Conservation (phyloP, 1,140 invertebrate species). For the Drosophila eugracilis region DNA sequence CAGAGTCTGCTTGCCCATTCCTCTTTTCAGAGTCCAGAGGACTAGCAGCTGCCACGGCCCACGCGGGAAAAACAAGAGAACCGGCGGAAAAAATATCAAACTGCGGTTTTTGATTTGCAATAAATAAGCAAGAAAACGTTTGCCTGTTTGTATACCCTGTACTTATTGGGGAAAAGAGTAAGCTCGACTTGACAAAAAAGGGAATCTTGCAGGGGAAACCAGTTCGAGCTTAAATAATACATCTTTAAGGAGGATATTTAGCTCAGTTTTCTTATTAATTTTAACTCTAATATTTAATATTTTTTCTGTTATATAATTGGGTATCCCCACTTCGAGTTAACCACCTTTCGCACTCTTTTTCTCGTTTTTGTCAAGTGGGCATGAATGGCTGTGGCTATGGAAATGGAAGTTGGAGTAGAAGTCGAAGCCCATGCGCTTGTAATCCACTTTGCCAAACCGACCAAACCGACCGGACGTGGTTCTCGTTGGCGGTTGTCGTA, state of each 20-base stretch:
- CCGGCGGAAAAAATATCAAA: slow-evolving; percentile 30
- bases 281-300: too few species aligned
- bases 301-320: too few species aligned
- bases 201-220: too few species aligned
- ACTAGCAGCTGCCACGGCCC: slow-evolving; percentile 36
- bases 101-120: slow-evolving; percentile 43
- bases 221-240: too few species aligned
- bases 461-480: slow-evolving; percentile 59
- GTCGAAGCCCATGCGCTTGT: slow-evolving; percentile 48
- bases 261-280: too few species aligned
- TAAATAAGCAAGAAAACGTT: slow-evolving; percentile 17
- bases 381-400: slow-evolving; percentile 35
- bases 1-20: slow-evolving; percentile 20
- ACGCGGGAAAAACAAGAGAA: slow-evolving; percentile 22
- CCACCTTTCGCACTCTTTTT: background rate
- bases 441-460: slow-evolving; percentile 52
- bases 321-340: background rate
- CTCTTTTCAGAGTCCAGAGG: slow-evolving; percentile 33
- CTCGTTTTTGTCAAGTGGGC: slow-evolving; percentile 41
- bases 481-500: slow-evolving; percentile 52
- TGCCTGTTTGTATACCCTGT: background rate
- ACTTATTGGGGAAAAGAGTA: accelerated
- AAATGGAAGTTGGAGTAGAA: slow-evolving; percentile 29
- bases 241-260: too few species aligned
- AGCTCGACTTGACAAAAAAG: background rate